Base-by-base conservation (phyloP, 2,888 invertebrate genomes). In the Apamea epomidion region DNA sequence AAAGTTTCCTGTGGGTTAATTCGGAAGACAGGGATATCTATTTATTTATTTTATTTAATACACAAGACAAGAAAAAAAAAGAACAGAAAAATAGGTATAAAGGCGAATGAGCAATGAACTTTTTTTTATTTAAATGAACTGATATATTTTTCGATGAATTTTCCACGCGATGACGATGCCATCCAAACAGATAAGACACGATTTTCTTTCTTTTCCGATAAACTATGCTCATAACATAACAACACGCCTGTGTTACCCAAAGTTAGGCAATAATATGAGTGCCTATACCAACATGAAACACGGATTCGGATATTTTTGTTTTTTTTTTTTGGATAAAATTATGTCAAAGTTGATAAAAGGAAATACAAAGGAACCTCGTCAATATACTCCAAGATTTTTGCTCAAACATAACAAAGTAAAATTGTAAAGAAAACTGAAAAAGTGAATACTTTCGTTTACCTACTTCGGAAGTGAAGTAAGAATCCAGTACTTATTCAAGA, bases 401-500 rank as follows among this genome's bases (percentile, higher is more conserved):
- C 37, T 72, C 18, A 54, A 45, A 42, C 1, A 25, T n/a, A n/a
- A 51, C 25, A 18, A 62, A 58, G 16, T n/a, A 29, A 51, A 65
- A 37, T 54, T 69, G 0, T 25, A 71, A 70, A 48, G 2, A 37
- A 37, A 65, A 58, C 18, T 62, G 18, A 21, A 58, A 32, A 70
- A 60, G 1, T 45, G 6, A 54, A 60, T 21, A 51, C 6, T 32
- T 64, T 58, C 25, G 3, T 73, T 18, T 18, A 12, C 32, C 1
- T 37, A 18, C 18, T 18, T 58, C 18, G 29, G 6, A 69, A 45
- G 51, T 54, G 29, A 54, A 70, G 2, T 77, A 69, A n/a, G 1
- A 79, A 48, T 62, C 29, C 18, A 76, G 10, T 64, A 78, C 16
- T 64, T 45, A 2, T n/a, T 16, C 12, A 58, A 74, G 21, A 85